phyloP scores from a whole-genome alignment of 1,140 invertebrate genomes.

The Vanessa tameamea region DNA sequence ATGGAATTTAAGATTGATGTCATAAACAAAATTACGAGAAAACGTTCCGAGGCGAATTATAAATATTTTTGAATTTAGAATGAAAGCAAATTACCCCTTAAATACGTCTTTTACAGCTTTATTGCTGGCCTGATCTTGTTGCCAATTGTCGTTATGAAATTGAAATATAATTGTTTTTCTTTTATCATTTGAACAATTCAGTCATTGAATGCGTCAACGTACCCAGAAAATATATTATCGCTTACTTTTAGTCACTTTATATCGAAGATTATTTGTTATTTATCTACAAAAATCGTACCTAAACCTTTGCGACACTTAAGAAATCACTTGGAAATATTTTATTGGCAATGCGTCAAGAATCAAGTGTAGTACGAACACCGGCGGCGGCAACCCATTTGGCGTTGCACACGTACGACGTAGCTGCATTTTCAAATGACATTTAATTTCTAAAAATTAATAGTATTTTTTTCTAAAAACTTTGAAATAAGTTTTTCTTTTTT shows the following conservation, averaged over 20 bases:
- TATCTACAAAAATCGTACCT: not conserved
- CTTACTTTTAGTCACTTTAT: too few species aligned
- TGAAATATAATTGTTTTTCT: too few species aligned
- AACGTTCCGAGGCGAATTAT: conserved; percentile 10
- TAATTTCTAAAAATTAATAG: not conserved
- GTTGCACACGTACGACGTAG: conserved; percentile 4
- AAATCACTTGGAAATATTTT: conserved; percentile 15
- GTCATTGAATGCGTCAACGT: too few species aligned
- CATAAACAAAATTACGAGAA: conserved; percentile 30
- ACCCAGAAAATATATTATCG: not conserved
- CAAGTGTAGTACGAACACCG: conserved; percentile 20
- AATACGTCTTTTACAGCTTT: not conserved
- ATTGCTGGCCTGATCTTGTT: not conserved
- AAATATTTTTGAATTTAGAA: conserved; percentile 3
- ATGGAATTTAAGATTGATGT: conserved; percentile 35
- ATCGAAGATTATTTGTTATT: not conserved
- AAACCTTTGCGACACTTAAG: not conserved
- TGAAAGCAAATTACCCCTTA: conserved; percentile 1
- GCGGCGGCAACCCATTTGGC: conserved; percentile 20
- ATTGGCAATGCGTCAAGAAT: conserved; percentile 27
- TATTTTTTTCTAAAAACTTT: not conserved
- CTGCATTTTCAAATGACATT: conserved; percentile 5
- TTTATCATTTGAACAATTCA: too few species aligned
- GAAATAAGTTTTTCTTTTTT: not conserved
- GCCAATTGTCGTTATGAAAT: not conserved